Evolutionary conservation across 2,797 vertebrate species (phyloP).

Genomic region (Gymnopithys bicolor): DNA sequence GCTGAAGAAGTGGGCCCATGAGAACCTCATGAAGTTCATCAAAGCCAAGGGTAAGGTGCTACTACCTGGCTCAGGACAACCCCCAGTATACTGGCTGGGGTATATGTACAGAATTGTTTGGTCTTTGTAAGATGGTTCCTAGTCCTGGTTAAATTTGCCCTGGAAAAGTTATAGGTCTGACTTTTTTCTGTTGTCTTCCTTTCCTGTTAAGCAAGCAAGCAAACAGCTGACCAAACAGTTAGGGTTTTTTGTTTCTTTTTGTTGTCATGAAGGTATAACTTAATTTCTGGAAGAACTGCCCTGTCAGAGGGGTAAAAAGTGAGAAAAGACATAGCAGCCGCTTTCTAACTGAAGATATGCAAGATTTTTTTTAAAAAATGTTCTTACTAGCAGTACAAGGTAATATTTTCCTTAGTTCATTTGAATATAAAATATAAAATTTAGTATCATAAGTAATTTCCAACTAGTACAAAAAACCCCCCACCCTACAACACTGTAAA

Average conservation of each 20-base stretch:
- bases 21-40: neutral
- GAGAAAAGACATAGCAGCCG: neutral
- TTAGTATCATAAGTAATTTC: neutral
- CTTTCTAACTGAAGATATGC: neutral
- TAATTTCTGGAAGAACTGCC: neutral
- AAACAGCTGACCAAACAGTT: accelerated
- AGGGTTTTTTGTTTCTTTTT: neutral
- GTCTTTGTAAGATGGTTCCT: neutral
- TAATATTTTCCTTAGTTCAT: neutral
- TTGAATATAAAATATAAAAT: neutral
- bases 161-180: neutral
- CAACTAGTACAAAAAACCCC: accelerated
- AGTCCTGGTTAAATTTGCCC: neutral
- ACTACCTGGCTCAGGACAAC: neutral
- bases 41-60: neutral
- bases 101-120: neutral
- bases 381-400: neutral
- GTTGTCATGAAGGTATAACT: neutral
- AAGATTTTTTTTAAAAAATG: neutral
- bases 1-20: neutral
- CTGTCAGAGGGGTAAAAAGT: neutral
- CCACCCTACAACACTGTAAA: neutral
- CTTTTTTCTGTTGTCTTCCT: neutral
- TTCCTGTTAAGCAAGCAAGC: neutral
- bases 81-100: accelerated